Conservation (phyloP, 2,888 invertebrate genomes). For the Pristionchus fissidentatus region DNA sequence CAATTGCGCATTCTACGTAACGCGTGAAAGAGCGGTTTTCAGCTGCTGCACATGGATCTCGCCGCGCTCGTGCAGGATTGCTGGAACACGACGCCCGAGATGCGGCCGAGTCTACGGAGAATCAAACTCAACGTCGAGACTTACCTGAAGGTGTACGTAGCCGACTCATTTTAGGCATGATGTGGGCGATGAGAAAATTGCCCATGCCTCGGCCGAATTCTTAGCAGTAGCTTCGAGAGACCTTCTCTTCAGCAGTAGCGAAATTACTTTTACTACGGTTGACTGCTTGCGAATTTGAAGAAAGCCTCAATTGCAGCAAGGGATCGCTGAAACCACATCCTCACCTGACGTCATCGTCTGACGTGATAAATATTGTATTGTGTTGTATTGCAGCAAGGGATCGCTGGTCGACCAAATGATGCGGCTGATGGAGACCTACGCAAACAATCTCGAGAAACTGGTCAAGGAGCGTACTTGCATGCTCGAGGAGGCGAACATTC, state of each 20-base stretch:
- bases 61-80: slow-evolving; percentile 63
- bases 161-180: not conserved
- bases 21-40: slow-evolving; percentile 50
- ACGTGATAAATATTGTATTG: too few relatives aligned
- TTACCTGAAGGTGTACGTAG: slow-evolving; percentile 64
- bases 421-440: slow-evolving; percentile 63
- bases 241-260: too few relatives aligned
- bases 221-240: too few relatives aligned
- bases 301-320: too few relatives aligned
- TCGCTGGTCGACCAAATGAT: slow-evolving; percentile 74
- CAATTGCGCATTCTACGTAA: slow-evolving; percentile 55
- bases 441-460: too few relatives aligned
- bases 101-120: slow-evolving; percentile 66
- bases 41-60: slow-evolving; percentile 52
- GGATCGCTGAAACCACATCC: too few relatives aligned
- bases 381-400: slow-evolving; percentile 65
- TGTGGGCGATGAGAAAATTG: too few relatives aligned
- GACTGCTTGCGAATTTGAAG: too few relatives aligned
- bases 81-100: slow-evolving; percentile 67
- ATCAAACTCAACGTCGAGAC: slow-evolving; percentile 70
- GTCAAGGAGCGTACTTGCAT: too few relatives aligned
- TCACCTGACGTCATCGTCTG: too few relatives aligned
- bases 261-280: too few relatives aligned
- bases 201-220: not conserved
- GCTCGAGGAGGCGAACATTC: slow-evolving; percentile 72